Conservation (phyloP, 2,888 invertebrate species). For the Nezara viridula region DNA sequence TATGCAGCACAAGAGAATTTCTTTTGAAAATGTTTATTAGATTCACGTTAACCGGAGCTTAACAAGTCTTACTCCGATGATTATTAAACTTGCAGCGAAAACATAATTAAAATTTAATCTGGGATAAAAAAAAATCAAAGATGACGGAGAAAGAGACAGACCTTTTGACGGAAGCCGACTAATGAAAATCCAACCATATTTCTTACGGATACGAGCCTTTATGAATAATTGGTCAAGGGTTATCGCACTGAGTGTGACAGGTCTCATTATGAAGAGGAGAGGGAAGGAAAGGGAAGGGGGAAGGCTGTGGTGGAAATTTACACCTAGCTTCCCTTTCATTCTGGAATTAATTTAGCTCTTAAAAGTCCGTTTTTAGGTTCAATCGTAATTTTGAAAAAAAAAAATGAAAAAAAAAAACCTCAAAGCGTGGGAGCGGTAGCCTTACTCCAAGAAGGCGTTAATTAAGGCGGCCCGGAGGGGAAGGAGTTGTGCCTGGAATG, state of each 20-base stretch:
- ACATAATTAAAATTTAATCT: constrained; percentile 23
- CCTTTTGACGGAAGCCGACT: constrained; percentile 28
- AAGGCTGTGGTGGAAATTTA: not conserved
- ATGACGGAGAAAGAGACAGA: not conserved
- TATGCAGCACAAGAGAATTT: not conserved
- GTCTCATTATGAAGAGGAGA: not conserved
- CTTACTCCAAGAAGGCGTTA: not conserved
- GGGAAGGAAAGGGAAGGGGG: no score
- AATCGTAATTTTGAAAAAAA: not conserved
- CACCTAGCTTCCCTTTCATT: constrained; percentile 15
- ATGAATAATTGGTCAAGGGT: constrained; percentile 41
- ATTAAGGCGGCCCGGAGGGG: not conserved
- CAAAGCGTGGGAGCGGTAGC: not conserved
- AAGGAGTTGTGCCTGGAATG: not conserved
- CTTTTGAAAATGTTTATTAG: not conserved
- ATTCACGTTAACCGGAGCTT: not conserved
- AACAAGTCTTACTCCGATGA: not conserved
- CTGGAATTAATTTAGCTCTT: constrained; percentile 18
- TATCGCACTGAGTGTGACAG: constrained; percentile 34
- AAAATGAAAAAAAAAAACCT: not conserved
- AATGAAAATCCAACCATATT: constrained; percentile 15
- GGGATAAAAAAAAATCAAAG: not conserved
- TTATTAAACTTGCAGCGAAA: not conserved
- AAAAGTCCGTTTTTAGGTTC: not conserved
- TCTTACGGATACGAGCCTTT: not conserved